Base-by-base conservation (phyloP, 2,113 vertebrate species). In the Sylvilagus bachmani region DNA sequence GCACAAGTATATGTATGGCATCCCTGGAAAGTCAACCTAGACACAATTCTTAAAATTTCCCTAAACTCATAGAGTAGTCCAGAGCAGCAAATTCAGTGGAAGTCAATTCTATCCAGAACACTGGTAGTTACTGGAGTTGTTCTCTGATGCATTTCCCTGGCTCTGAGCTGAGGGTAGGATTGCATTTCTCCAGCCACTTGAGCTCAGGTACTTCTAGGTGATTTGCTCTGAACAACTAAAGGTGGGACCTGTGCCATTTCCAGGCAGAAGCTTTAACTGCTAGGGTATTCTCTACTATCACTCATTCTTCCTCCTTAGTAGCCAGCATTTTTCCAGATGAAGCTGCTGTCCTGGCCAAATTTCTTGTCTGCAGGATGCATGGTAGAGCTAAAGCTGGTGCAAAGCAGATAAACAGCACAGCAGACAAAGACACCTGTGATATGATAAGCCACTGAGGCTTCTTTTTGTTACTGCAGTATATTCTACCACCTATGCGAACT, bases 321-420 rank as follows among this genome's bases (percentile, higher is more conserved):
- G 62, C 4, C 29, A 75, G 49, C 51, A 17, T 13, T 25, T 2
- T 29, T 78, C 10, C 62, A 73, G 36, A 86, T 3, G 22, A 75
- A 61, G 24, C n/a, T 64, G 69, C 6, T 3, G 5, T 2, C 38
- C 31, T 61, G 80, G 87, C 38, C 27, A 36, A 33, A 55, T 5
- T 67, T 22, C 55, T 38, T 29, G 36, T 33, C 17, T 67, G 44
- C 27, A 64, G 24, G 33, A 67, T 7, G 1, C 31, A 24, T 24
- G 25, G 55, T 8, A 69, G n/a, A 80, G 44, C 25, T 58, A 51
- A 58, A 49, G 33, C 67, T 71, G 29, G 73, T 25, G 8, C 62
- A 2, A 10, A 4, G 27, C 16, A 62, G 44, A 22, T 69, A 8
- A 16, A 69, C 0, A 31, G 62, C 5, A 12, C 5, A 9, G 58